Evolutionary conservation across 2,797 vertebrate genomes (phyloP), one percentile per base, ranked within the genome.

Genomic region (Hybognathus amarus): DNA sequence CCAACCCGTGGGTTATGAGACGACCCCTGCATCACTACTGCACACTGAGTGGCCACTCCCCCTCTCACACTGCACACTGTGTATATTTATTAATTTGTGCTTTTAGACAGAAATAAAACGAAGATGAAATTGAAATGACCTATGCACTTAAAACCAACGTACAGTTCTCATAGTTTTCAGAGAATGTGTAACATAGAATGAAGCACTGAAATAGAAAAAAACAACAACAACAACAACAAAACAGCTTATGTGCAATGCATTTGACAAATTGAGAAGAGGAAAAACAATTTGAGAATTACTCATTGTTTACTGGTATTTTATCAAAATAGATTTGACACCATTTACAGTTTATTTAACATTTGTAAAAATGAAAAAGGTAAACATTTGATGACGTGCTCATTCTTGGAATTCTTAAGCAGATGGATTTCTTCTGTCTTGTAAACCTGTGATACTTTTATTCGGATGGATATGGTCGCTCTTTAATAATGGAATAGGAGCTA

Each of bases 111-210:
- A 38, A n/a, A 73, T 50, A 33, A 81, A 70, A 30, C 10, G 6
- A 30, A n/a, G 4, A 15, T 71, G 1, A 36, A 36, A 24, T 36
- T 11, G 38, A 11, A 71, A 63, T 66, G 45, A 82, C 45, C 15
- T 63, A 74, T 20, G 71, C 66, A 78, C 30, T 36, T 1, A 54
- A 50, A 70, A 42, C 38, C 30, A 52, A n/a, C 40, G 77, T 6
- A 59, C 15, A 30, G 70, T 83, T 87, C 56, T 83, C 52, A 85
- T 76, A 50, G 68, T 75, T 67, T 86, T 84, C 22, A 64, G 56
- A 84, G 82, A 73, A 54, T 27, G 50, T 88, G 83, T 88, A 86
- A 88, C 87, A 86, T 20, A 27, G 12, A 73, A 47, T 40, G 15
- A 52, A 42, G 56, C 5, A 10, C 64, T 63, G 59, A 66, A 77